Base-by-base conservation (phyloP, 2,888 invertebrate species). In the Pterostichus niger region DNA sequence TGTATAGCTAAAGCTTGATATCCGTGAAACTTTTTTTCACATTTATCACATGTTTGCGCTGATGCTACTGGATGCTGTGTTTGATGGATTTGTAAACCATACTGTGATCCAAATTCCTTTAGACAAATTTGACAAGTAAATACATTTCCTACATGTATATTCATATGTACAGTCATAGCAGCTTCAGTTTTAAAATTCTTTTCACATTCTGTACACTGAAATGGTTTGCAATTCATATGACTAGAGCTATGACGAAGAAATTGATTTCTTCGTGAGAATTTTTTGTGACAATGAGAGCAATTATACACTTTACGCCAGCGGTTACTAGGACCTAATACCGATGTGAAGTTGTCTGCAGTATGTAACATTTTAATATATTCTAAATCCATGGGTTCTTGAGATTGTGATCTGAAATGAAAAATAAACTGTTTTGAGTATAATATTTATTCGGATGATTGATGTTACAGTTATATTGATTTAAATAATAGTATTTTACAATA, bases 1-100 rank as follows among this genome's bases (percentile, higher is more conserved):
- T 56, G 56, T 17, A 56, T 56, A 56, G 56, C 56, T 56, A 56
- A 56, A 56, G 9, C 15, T 56, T 17, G 17, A 9, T 56, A 24
- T 9, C 24, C 24, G 17, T 56, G 85, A 83, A 85, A 87, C 10
- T 75, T 84, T 78, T 87, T 87, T 2, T 84, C 84, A 77, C 87
- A 87, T 76, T 84, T 85, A n/a, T 82, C 84, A 76, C 87, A 87
- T 17, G 56, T 17, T 56, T 6, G n/a, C 15, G 71, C 54, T 6
- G 71, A 44, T 10, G 15, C 54, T 35, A 13, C 17, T 11, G 80
- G 40, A 15, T 75, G 75, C 5, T 35, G 64, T 52, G 54, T 17
- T 3, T 71, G 52, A 44, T 84, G 80, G 6, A 13, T 15, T 15
- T 80, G 71, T 17, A 68, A 76, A 35, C 17, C 17, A 1, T 35